Base-by-base conservation (phyloP, 2,888 invertebrate species). In the Phymatocera aterrima region DNA sequence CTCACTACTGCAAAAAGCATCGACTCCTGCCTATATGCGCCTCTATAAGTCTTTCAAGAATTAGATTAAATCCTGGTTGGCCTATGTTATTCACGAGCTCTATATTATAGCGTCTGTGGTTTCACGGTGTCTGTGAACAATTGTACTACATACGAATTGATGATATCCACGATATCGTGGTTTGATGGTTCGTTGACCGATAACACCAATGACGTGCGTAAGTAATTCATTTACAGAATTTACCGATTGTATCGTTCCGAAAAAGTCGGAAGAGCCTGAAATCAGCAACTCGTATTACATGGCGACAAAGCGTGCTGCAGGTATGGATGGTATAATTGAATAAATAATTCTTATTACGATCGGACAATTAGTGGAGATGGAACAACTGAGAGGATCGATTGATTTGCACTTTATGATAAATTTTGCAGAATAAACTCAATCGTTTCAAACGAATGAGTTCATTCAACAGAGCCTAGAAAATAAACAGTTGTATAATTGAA, bases 171-270 rank as follows among this genome's bases (percentile, higher is more conserved):
- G 21, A 12, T 57, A 68, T 68, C 40, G 65, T 43, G 4, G 43
- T 68, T 43, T 3, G 65, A 68, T 43, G 3, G 65, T 68, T 68
- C 43, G 31, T 40, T 43, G 65, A 40, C 65, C 65, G 65, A 43
- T 68, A 43, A 40, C 43, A 68, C 15, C 65, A 28, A 68, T 43
- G 34, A 43, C 24, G 21, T 43, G 31, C 43, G n/a, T 65, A 24
- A 57, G 10, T 57, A 8, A 51, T 51, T 51, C n/a, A 51, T 51
- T 51, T 40, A 40, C 40, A 40, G 4, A 40, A 4, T 5, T 40
- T 40, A 40, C n/a, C 15, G 60, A 61, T 15, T 61, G 18, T 28
- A 28, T 6, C 15, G 28, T n/a, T 37, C 8, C 12, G 31, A 6
- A 12, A 37, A 18, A 2, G 28, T 21, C 46, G 8, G 1, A 68